phyloP scores from a whole-genome alignment of 37 sponge, comb jelly and placozoan species.

The Hexactinellida sp. region DNA sequence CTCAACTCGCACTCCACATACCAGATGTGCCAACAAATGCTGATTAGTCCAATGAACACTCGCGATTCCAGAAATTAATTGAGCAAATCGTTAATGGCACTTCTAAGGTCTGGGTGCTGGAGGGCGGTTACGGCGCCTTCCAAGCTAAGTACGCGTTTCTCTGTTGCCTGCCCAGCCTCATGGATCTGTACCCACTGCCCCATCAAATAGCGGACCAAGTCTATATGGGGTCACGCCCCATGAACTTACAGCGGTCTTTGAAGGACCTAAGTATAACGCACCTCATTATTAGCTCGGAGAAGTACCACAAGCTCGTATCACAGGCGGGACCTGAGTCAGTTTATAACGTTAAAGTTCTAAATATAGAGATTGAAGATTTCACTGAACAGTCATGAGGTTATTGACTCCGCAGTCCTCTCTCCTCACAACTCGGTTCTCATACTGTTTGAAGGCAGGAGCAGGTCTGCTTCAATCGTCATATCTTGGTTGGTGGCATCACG shows the following conservation, averaged over 20 bases:
- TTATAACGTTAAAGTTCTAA: background rate
- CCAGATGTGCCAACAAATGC: background rate
- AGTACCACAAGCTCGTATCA: background rate
- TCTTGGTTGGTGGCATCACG: constrained; percentile 22
- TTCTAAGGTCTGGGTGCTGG: constrained; percentile 39
- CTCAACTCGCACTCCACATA: constrained; percentile 8
- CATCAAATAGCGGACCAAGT: constrained; percentile 33
- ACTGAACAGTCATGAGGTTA: background rate
- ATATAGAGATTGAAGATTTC: background rate
- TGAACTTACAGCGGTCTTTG: constrained; percentile 16
- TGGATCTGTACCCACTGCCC: constrained; percentile 41
- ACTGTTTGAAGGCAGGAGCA: constrained; percentile 35
- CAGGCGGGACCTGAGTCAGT: background rate
- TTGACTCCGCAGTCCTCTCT: background rate
- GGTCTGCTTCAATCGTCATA: constrained; percentile 41
- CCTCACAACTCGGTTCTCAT: constrained; percentile 24
- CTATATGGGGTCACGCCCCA: constrained; percentile 37
- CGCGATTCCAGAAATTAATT: constrained; percentile 38
- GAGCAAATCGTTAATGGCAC: constrained; percentile 32
- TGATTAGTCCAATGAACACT: background rate
- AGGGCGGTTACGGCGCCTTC: constrained; percentile 42
- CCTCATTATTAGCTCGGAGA: constrained; percentile 24
- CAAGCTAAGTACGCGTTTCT: constrained; percentile 31
- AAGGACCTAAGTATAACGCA: constrained; percentile 38
- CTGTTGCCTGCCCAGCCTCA: constrained; percentile 28